Evolutionary conservation across 2,888 invertebrate genomes (phyloP), one percentile per base, ranked within the genome.

Genomic region (Meghimatium bilineatum): DNA sequence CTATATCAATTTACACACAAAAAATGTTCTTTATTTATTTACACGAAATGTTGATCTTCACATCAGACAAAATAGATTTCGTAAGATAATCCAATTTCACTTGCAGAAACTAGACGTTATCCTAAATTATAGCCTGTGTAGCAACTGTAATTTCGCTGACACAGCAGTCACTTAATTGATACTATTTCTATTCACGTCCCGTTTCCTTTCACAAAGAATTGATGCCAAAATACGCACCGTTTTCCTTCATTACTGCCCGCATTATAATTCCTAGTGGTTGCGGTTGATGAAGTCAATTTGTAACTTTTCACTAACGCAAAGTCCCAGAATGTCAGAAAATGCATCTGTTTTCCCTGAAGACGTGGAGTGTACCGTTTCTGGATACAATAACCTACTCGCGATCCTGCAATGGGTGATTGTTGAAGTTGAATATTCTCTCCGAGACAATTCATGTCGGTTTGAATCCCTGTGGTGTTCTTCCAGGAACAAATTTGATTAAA

Each of bases 401-500:
- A 38, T 38, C 26, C 38, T 14, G 38, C 38, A 5, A 26, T 23
- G 36, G 36, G 10, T 71, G 71, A 71, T 36, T 23, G 71, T n/a
- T 26, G 71, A 38, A 71, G 71, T 71, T 36, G 36, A 36, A 71
- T 71, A 71, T 71, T 38, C 71, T 26, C 36, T 38, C 38, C 12
- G 71, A 36, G 71, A 71, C 36, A 36, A 71, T 71, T 36, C 71
- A 36, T 38, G 71, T 71, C 36, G 71, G 38, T n/a, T 23, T 36
- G 36, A 71, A 38, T 38, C 71, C 71, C 38, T 36, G 71, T 38
- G 71, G 26, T n/a, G 26, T 38, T 38, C 71, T 36, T 71, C 38
- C 71, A 2, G 71, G 38, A 71, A 71, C 71, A 38, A 71, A 71
- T 71, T 71, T 23, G n/a, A 71, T 71, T 71, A 36, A 71, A 71